Evolutionary conservation across 1,140 invertebrate genomes (phyloP), one percentile per base, ranked within the genome.

Genomic region (Trachymyrmex cornetzi): DNA sequence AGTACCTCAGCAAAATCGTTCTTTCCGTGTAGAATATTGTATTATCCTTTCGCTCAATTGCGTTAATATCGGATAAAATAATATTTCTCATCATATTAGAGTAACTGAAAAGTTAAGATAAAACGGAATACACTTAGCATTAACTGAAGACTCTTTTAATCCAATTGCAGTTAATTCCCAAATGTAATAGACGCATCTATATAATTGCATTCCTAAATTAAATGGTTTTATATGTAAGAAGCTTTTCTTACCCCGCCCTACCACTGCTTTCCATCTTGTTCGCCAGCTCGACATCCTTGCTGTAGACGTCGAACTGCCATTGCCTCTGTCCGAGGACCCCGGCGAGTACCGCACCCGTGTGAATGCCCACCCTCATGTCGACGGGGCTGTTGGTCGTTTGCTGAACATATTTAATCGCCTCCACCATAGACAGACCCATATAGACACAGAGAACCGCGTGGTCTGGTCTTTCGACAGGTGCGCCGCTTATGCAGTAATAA

Each of bases 181-280:
- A 67, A 44, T 34, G 9, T 48, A 53, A 34, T 34, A 55, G 44
- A 44, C 34, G 4, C 22, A 16, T 48, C 66, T 12, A 11, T 12
- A 11, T 19, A 19, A 72, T 27, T 19, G 16, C 14, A 34, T 19
- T 53, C 44, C 2, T 19, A 55, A 34, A 53, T n/a, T n/a, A 1
- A 74, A 72, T 6, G 3, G 3, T 74, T 9, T 74, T 27, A 16
- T 2, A 19, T 27, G 4, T 5, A 19, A 75, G 12, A n/a, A 30
- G 30, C 53, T 61, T 34, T 84, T 27, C 96, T 96, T 96, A 99
- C 99, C 99, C 99, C 3, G 99, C 98, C 94, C 98, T 97, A 55
- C 99, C 99, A 85, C 98, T 98, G 94, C 98, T 99, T 95, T 99
- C 99, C 99, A 99, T 99, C 96, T 99, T 99, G 94, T 99, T 99